These are phyloP conservation scores for Galaxea fascicularis DNA, from an alignment of 92 coral and sea anemone species.

Conservation along the genomic window DNA sequence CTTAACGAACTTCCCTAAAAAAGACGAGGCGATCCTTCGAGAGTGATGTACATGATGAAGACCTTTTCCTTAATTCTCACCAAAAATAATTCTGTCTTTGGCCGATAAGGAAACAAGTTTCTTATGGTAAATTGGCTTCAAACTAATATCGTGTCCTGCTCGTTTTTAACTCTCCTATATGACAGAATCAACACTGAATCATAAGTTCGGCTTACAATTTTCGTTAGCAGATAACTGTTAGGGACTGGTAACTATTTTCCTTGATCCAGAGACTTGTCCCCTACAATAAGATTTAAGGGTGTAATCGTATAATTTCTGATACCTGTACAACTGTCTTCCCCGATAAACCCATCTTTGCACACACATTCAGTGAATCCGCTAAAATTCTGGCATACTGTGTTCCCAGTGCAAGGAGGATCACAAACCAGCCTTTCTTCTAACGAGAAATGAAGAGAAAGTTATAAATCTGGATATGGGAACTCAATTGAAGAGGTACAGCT, in stretches of 20 bases:
- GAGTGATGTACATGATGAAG: neutral
- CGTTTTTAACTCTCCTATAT: too few relatives aligned
- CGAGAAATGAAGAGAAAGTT: neutral
- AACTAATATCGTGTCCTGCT: too few relatives aligned
- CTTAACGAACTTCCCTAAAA: neutral
- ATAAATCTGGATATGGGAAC: neutral
- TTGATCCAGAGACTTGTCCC: too few relatives aligned
- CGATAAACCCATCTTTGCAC: conserved; percentile 52
- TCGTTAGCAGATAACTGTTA: too few relatives aligned
- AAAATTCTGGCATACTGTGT: conserved; percentile 50
- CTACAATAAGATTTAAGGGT: too few relatives aligned
- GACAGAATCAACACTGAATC: too few relatives aligned
- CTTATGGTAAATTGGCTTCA: too few relatives aligned
- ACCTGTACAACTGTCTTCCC: conserved; percentile 60
- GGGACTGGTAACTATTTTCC: too few relatives aligned
- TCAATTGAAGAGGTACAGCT: neutral
- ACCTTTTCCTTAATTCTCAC: too few relatives aligned
- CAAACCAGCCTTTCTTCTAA: neutral
- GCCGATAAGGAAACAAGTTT: too few relatives aligned
- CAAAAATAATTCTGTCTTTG: too few relatives aligned
- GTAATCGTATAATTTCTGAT: neutral
- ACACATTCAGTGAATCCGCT: conserved; percentile 42
- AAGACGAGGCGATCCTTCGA: neutral
- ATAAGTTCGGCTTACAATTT: too few relatives aligned
- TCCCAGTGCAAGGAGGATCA: conserved; percentile 46